Base-by-base conservation (phyloP, 2,888 invertebrate genomes). In the Oegoconia quadripuncta region DNA sequence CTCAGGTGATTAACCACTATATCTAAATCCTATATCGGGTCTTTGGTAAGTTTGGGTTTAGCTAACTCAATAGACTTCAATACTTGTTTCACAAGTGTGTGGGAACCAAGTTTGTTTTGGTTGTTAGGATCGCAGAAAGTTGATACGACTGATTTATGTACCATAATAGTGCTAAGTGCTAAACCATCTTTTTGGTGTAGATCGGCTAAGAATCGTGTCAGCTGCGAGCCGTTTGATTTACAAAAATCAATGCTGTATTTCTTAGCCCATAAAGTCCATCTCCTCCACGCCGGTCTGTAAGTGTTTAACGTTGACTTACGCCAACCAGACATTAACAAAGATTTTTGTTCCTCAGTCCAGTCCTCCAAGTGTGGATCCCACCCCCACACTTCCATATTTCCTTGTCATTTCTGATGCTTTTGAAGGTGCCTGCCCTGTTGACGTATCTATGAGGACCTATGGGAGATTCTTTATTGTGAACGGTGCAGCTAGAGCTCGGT, bases 341-440 rank as follows among this genome's bases (percentile, higher is more conserved):
- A 6, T 20, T 30, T 20, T 35, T 55, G 52, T 2, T 40, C 26
- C 3, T 27, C 8, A 6, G 36, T 39, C 55, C 55, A 59, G 1
- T 6, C 18, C 1, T 6, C 31, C 36, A 50, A 9, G 13, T 7
- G 12, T 5, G 40, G 26, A 1, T 38, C 4, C 55, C 57, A 59
- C 54, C 56, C 54, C 50, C 42, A 53, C 50, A 52, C 48, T 42
- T 56, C 55, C 57, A 60, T 1, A 51, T 44, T 17, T 42, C 39
- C 11, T 14, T 1, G n/a, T 11, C 25, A 48, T 22, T 7, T 41
- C 20, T 5, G 25, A 3, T 2, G 30, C 26, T 3, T 39, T 20
- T 7, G 37, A 37, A 2, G 42, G 42, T 17, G 37, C 32, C 3
- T 9, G 27, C 1, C 29, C 34, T 0, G 34, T 37, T 4, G 26